These are phyloP conservation scores for Blennius ocellaris DNA, from an alignment of 2,113 vertebrate genomes.

Conservation along the genomic window DNA sequence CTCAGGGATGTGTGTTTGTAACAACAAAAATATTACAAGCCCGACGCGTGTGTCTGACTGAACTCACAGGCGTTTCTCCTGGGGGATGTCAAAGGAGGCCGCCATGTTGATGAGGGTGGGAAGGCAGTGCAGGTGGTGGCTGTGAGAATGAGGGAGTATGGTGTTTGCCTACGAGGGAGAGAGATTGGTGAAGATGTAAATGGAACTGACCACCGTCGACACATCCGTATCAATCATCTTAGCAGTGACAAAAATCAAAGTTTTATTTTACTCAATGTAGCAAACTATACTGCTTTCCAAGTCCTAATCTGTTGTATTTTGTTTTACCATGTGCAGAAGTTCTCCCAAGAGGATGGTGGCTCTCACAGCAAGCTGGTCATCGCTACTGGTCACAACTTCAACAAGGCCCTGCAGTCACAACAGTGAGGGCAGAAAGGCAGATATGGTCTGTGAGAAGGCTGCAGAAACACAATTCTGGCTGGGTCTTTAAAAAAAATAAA, in stretches of 20 bases:
- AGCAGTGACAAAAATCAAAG: too few relatives aligned
- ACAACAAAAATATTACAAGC: too few relatives aligned
- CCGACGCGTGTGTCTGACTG: not conserved
- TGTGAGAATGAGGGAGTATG: slow-evolving; percentile 97
- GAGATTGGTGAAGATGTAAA: not conserved
- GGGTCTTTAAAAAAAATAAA: too few relatives aligned
- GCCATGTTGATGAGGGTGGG: slow-evolving; percentile 98
- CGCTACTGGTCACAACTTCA: slow-evolving; percentile 97
- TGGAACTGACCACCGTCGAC: too few relatives aligned
- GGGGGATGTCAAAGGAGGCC: slow-evolving; percentile 96
- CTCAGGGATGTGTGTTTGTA: not conserved
- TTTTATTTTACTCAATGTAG: too few relatives aligned
- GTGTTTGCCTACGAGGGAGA: slow-evolving; percentile 90
- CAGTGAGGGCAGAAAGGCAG: not conserved
- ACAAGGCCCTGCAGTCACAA: slow-evolving; percentile 88
- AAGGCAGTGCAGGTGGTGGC: slow-evolving; percentile 97
- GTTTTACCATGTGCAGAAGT: slow-evolving; percentile 96
- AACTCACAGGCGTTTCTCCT: slow-evolving; percentile 96
- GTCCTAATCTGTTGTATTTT: not conserved
- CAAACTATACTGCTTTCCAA: too few relatives aligned
- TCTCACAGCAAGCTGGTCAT: slow-evolving; percentile 92
- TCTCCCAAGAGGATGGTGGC: slow-evolving; percentile 97
- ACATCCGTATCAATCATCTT: too few relatives aligned
- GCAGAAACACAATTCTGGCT: too few relatives aligned
- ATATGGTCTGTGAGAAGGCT: not conserved